Base-by-base conservation (phyloP, 2,888 invertebrate species). In the Aphidius colemani region DNA sequence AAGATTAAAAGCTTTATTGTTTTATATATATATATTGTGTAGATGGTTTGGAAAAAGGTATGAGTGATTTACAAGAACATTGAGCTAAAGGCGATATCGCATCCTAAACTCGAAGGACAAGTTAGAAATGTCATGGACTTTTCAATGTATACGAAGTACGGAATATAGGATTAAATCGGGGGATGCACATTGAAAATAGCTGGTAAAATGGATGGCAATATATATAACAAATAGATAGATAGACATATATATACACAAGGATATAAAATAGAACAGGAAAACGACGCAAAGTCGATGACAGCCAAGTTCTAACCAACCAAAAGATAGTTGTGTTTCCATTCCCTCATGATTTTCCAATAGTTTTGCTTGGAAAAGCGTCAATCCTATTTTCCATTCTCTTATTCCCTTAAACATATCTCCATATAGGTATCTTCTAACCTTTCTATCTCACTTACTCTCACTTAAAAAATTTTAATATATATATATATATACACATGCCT, bases 41-140 rank as follows among this genome's bases (percentile, higher is more conserved):
- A 48, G 53, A 62, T 65, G 48, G 56, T 30, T 41, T 43, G 45
- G 48, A 61, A 63, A 59, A 41, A 41, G 13, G 10, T 50, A 11
- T 58, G 40, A 46, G 64, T 63, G 64, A 59, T 50, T 51, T 41
- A 50, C 18, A 59, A 30, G 30, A 30, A 30, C 30, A 30, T 30
- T 30, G 30, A 30, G 30, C 30, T 30, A 30, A 30, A 30, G 30
- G 30, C 30, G 5, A 30, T 5, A 43, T 62, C 61, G 46, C 4
- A 49, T 61, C 61, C 67, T 64, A 61, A 66, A 69, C 61, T 66
- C 48, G 43, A 61, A 59, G 61, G 61, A 63, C 65, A 65, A 67
- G 63, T 69, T 66, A 63, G 65, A 67, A 65, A 66, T 51, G 64
- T 61, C 61, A 53, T 53, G 30, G 30, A 30, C 30, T 30, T 30